These are phyloP conservation scores for Catocala fraxini DNA, from an alignment of 2,888 invertebrate species.

Conservation along the genomic window DNA sequence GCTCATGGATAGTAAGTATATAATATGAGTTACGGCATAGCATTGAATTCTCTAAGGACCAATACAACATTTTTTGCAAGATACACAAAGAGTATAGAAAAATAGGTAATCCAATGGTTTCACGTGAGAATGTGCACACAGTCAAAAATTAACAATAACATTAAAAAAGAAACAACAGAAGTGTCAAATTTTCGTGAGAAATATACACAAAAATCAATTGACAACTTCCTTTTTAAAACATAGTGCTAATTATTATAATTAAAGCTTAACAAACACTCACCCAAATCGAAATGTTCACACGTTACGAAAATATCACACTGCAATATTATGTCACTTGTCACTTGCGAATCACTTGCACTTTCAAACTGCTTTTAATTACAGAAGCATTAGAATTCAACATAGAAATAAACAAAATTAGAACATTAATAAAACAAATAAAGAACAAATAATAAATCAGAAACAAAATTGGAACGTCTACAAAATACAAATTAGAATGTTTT, in stretches of 20 bases:
- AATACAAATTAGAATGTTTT: not conserved
- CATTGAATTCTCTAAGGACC: too few relatives aligned
- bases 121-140: slow-evolving; percentile 7
- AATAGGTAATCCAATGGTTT: not conserved
- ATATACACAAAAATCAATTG: slow-evolving; percentile 41
- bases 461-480: slow-evolving; percentile 6
- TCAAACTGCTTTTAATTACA: slow-evolving; percentile 55
- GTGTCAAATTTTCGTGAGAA: slow-evolving; percentile 39
- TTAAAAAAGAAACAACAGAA: slow-evolving; percentile 10
- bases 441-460: slow-evolving; percentile 9
- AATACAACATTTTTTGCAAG: too few relatives aligned
- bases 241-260: slow-evolving; percentile 43
- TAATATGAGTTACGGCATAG: too few relatives aligned
- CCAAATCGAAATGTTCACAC: slow-evolving; percentile 63
- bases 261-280: slow-evolving; percentile 58
- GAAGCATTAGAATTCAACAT: slow-evolving; percentile 36
- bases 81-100: too few relatives aligned
- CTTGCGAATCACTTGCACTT: slow-evolving; percentile 52
- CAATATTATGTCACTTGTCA: slow-evolving; percentile 63
- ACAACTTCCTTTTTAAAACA: slow-evolving; percentile 36
- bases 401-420: slow-evolving; percentile 32
- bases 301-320: slow-evolving; percentile 53
- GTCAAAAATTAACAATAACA: not conserved
- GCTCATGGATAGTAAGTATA: too few relatives aligned
- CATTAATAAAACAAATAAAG: slow-evolving; percentile 17